phyloP scores from a whole-genome alignment of 1,140 invertebrate species.

The Drosophila kanapiae region DNA sequence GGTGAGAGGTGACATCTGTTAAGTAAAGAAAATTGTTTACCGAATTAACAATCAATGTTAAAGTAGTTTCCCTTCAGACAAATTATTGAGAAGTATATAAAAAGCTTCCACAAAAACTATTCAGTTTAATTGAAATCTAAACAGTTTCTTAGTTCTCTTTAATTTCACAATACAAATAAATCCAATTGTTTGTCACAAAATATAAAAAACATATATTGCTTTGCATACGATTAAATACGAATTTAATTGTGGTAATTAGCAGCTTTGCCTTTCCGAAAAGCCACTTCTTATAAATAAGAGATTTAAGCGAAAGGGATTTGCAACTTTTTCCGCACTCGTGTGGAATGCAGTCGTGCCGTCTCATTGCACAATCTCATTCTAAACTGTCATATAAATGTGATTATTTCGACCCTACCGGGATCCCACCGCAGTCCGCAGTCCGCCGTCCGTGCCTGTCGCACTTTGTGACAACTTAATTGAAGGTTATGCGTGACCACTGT shows the following conservation, averaged over 20 bases:
- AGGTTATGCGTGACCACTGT: conserved; percentile 51
- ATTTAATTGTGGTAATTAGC: conserved; percentile 39
- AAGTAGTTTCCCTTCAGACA: background rate
- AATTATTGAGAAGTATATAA: background rate
- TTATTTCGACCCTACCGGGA: conserved; percentile 31
- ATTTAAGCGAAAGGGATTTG: conserved; percentile 18
- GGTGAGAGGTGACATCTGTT: too few relatives aligned
- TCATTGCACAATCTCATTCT: conserved; percentile 43
- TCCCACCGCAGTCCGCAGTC: background rate
- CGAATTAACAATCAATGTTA: background rate
- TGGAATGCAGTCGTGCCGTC: conserved; percentile 16
- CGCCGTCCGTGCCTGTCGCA: conserved; percentile 24
- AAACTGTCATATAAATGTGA: conserved; percentile 47
- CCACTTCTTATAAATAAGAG: conserved; percentile 34
- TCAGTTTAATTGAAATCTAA: background rate
- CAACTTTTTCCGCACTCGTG: conserved; percentile 20
- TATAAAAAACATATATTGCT: conserved; percentile 1
- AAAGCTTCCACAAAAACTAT: background rate
- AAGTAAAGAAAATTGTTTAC: too few relatives aligned
- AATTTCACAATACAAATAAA: too few relatives aligned
- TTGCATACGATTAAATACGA: conserved; percentile 8
- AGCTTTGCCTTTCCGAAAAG: conserved; percentile 1
- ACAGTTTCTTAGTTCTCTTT: too few relatives aligned
- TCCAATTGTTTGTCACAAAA: too few relatives aligned
- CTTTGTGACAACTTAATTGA: conserved; percentile 69